A percentile compares a stretch with the other conserved stretches of the same genome.
Evolutionary conservation across 2,797 vertebrate genomes (phyloP).

Genomic region (Pseudomugil gertrudae): DNA sequence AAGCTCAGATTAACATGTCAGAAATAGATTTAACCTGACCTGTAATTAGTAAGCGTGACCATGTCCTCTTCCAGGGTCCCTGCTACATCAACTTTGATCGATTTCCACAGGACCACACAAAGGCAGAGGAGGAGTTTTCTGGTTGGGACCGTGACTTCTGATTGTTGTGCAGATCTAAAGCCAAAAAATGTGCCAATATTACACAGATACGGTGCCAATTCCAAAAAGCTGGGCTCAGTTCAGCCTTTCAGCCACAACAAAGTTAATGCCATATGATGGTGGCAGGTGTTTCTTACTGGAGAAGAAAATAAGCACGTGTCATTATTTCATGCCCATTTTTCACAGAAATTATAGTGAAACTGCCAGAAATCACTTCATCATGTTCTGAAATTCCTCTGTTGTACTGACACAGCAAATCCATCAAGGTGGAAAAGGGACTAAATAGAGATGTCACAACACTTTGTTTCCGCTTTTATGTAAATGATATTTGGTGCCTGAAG

Average conservation of each 20-base stretch:
- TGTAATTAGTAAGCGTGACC: neutral
- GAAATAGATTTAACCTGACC: neutral
- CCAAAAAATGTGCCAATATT: neutral
- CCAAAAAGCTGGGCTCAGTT: constrained; percentile 6
- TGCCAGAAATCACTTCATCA: constrained; percentile 3
- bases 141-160: constrained; percentile 80
- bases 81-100: constrained; percentile 86
- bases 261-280: neutral
- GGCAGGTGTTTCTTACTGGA: neutral
- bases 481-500: constrained; percentile 27
- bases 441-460: constrained; percentile 21
- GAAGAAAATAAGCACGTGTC: neutral
- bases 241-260: constrained; percentile 5
- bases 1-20: neutral
- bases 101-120: constrained; percentile 75
- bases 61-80: constrained; percentile 74
- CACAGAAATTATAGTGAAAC: constrained; percentile 20
- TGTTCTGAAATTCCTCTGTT: constrained; percentile 22
- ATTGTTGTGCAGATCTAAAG: constrained; percentile 44
- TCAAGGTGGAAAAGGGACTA: neutral
- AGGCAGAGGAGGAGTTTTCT: constrained; percentile 80
- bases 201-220: constrained; percentile 7
- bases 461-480: constrained; percentile 27
- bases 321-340: constrained; percentile 14
- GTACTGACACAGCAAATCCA: neutral